Percentiles rank a stretch among this genome's conserved stretches.
Conservation (phyloP, 2,113 vertebrate species). For the Lucifuga dentata region DNA sequence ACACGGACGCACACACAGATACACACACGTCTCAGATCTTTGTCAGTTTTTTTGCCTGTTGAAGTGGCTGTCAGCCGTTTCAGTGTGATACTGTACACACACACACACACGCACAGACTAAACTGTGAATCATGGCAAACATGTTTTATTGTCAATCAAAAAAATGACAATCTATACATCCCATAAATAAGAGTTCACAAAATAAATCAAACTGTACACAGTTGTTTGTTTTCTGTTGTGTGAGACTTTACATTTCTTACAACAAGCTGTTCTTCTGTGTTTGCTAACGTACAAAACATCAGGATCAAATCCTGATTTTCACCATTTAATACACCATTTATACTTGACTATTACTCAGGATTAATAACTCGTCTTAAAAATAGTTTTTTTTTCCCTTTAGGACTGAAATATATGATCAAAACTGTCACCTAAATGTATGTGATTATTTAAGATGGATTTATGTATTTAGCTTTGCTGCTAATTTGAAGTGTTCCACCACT, state of each 20-base stretch:
- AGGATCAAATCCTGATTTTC: not conserved
- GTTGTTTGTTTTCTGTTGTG: conserved; percentile 35
- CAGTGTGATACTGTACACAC: not conserved
- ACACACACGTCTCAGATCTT: not conserved
- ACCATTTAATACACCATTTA: too few species aligned
- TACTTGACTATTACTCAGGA: too few species aligned
- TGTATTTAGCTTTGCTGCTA: too few species aligned
- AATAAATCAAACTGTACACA: conserved; percentile 73
- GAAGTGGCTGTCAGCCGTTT: not conserved
- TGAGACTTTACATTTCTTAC: not conserved
- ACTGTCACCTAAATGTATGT: too few species aligned
- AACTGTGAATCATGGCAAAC: conserved; percentile 51
- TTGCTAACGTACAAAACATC: not conserved
- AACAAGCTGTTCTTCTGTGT: conserved; percentile 8
- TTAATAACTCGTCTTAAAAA: too few species aligned
- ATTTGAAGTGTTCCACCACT: not conserved
- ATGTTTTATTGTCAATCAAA: conserved; percentile 69
- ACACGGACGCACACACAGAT: too few species aligned
- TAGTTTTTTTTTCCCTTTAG: too few species aligned
- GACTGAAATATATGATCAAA: too few species aligned
- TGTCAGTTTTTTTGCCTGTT: not conserved
- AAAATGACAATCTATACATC: conserved; percentile 61
- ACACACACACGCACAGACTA: not conserved
- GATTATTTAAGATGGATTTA: too few species aligned
- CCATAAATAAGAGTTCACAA: conserved; percentile 71